Evolutionary conservation across 2,888 invertebrate genomes (phyloP), one percentile per base, ranked within the genome.

Genomic region (Melanophora roralis): DNA sequence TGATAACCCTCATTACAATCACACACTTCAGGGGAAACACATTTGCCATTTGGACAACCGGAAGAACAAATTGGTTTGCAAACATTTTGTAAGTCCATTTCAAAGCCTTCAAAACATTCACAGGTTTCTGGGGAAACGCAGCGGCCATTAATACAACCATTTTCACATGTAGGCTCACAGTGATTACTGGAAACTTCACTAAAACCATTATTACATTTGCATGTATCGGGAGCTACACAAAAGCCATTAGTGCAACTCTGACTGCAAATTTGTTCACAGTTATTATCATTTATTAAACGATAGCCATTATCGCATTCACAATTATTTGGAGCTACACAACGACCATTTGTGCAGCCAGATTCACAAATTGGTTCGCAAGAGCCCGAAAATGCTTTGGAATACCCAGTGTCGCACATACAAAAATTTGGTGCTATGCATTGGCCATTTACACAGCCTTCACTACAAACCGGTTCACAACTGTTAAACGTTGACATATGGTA

Each of bases 291-390:
- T 1, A n/a, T 7, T 0, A 16, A 36, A 0, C 2, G 11, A 57
- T 68, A 78, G 0, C 95, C 95, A 0, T 91, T 88, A 78, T 93
- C 92, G 82, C 95, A 95, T 49, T 93, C 90, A 84, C 95, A 95
- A 83, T 92, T 91, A 85, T 93, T 93, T 0, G 95, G 95, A 0
- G 92, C 92, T 0, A 93, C 91, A 81, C 95, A 95, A 4, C 91
- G 89, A 0, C 94, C 95, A 85, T 95, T 86, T 0, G n/a, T 8
- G 47, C 86, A 86, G 0, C 65, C 74, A 0, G n/a, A 11, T 6
- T 59, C 57, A 32, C 85, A 85, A 3, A 75, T 19, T 3, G 85
- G 81, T 2, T 86, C 86, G 76, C 84, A 82, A 83, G 8, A 7
- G 27, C 65, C 75, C 0, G 49, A 8, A 93, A 2, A 90, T 0